Conservation (phyloP, 2,113 vertebrate species). For the Sterna hirundo region DNA sequence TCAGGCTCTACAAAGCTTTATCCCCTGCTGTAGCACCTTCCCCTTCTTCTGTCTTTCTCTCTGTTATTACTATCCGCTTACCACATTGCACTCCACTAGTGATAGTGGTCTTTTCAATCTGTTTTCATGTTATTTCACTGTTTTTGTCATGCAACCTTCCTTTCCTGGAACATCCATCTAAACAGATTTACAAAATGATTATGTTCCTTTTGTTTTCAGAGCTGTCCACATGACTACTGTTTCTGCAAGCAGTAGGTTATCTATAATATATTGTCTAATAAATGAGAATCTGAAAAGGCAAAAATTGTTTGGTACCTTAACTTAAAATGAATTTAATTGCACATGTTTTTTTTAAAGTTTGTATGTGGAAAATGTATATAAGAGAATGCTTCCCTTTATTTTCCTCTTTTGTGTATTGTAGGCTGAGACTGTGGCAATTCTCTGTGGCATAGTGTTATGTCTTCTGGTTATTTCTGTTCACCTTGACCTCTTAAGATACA, state of each 20-base stretch:
- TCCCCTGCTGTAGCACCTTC: neutral
- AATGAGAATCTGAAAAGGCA: neutral
- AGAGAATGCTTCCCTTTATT: neutral
- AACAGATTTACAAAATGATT: neutral
- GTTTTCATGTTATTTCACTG: neutral
- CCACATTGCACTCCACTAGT: neutral
- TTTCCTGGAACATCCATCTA: neutral
- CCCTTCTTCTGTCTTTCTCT: neutral
- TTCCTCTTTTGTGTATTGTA: neutral
- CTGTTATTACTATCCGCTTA: neutral
- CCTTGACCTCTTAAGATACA: neutral
- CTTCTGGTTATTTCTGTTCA: neutral
- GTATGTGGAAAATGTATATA: neutral
- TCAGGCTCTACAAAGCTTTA: neutral
- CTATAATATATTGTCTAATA: neutral
- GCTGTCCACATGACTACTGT: neutral
- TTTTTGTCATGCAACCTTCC: neutral
- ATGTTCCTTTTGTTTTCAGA: neutral
- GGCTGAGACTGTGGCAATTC: neutral
- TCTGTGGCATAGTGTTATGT: accelerated
- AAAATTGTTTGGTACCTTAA: neutral
- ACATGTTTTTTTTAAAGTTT: neutral
- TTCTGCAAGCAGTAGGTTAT: neutral
- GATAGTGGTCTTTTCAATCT: neutral
- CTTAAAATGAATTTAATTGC: neutral